Evolutionary conservation across 2,797 vertebrate genomes (phyloP).

Genomic region (Aulostomus chinensis): DNA sequence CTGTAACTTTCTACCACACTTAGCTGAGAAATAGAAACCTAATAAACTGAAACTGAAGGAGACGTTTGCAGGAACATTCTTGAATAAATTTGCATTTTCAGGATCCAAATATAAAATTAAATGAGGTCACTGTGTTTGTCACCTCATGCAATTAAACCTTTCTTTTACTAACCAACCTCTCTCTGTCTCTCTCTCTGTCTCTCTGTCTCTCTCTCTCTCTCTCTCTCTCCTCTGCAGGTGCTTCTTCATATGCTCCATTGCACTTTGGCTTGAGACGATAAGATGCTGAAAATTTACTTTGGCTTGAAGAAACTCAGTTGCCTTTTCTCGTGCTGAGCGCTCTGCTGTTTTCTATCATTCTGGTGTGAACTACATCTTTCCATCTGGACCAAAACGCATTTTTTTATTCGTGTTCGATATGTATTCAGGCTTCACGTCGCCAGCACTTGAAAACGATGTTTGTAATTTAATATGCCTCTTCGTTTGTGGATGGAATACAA

Average conservation of each 20-base stretch:
- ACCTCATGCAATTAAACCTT: no score
- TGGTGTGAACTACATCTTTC: conserved; percentile 74
- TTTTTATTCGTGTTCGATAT: conserved; percentile 62
- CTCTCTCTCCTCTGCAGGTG: conserved; percentile 77
- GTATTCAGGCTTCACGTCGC: conserved; percentile 74
- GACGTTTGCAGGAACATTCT: no score
- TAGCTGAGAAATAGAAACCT: no score
- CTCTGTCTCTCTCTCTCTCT: no score
- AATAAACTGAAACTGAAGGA: no score
- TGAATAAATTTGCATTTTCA: no score
- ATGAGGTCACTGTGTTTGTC: no score
- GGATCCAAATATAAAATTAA: no score
- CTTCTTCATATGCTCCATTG: conserved; percentile 85
- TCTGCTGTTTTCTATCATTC: conserved; percentile 84
- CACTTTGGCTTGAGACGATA: conserved; percentile 93
- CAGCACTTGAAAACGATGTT: conserved; percentile 83
- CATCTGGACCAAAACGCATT: conserved; percentile 88
- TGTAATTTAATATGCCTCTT: conserved; percentile 84
- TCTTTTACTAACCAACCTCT: no score
- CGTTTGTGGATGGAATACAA: conserved; percentile 80
- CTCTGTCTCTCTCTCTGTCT: no score
- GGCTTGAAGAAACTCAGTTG: conserved; percentile 84
- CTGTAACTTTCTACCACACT: neutral
- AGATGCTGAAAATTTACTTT: conserved; percentile 59
- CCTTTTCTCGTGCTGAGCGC: conserved; percentile 84